Evolutionary conservation across 2,888 invertebrate species (phyloP).

Genomic region (Halocaridina rubra): DNA sequence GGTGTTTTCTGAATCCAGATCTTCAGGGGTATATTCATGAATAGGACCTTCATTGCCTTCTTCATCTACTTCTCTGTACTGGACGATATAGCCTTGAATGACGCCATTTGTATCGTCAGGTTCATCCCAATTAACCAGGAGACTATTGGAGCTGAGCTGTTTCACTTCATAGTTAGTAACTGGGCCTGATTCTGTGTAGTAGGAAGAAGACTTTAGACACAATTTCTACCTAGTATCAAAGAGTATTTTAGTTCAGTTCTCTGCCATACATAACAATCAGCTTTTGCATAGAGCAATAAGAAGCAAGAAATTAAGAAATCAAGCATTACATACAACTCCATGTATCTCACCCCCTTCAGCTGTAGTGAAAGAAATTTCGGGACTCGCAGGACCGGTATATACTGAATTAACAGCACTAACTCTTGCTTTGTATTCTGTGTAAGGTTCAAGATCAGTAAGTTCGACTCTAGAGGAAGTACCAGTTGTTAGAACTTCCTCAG

Average conservation of each 20-base stretch:
- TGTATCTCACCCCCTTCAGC: slow-evolving; percentile 60
- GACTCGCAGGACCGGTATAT: slow-evolving; percentile 41
- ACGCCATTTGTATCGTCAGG: slow-evolving; percentile 57
- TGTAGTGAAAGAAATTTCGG: slow-evolving; percentile 48
- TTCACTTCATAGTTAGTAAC: slow-evolving; percentile 45
- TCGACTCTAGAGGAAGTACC: slow-evolving; percentile 33
- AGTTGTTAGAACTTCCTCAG: slow-evolving; percentile 9
- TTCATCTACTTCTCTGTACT: slow-evolving; percentile 33
- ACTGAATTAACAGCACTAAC: slow-evolving; percentile 53
- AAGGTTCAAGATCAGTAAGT: slow-evolving; percentile 47
- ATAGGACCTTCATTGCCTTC: slow-evolving; percentile 37
- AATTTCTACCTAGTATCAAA: too few species aligned
- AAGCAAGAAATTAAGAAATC: too few species aligned
- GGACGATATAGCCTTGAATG: slow-evolving; percentile 35
- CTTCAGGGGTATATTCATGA: not conserved
- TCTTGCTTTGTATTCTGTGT: slow-evolving; percentile 44
- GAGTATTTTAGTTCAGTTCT: too few species aligned
- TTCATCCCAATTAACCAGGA: slow-evolving; percentile 56
- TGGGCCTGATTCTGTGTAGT: slow-evolving; percentile 54
- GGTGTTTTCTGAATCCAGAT: slow-evolving; percentile 26
- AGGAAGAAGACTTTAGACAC: too few species aligned
- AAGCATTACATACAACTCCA: too few species aligned
- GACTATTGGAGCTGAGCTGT: slow-evolving; percentile 21
- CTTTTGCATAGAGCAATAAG: too few species aligned
- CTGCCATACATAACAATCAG: too few species aligned